Evolutionary conservation across 2,888 invertebrate genomes (phyloP).

Genomic region (Acronicta aceris): DNA sequence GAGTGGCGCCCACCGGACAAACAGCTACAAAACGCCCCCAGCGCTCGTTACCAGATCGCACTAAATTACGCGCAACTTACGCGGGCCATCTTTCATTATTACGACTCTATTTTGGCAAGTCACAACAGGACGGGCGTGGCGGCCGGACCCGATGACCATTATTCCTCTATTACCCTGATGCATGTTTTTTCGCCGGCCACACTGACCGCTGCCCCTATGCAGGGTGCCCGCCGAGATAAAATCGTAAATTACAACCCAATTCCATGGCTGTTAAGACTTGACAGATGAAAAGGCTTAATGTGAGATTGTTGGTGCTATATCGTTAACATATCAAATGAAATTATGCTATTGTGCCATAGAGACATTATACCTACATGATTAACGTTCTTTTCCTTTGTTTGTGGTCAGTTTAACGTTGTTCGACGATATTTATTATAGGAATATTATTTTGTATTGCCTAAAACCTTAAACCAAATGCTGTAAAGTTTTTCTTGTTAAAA

Average conservation of each 20-base stretch:
- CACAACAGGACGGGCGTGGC: conserved; percentile 84
- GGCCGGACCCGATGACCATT: conserved; percentile 79
- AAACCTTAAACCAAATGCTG: background rate
- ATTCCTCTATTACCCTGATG: conserved; percentile 75
- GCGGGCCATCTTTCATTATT: conserved; percentile 86
- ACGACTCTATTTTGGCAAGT: conserved; percentile 88
- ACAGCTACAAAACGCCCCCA: conserved; percentile 71
- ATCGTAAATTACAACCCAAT: conserved; percentile 89
- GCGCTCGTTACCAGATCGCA: conserved; percentile 78
- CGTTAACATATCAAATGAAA: conserved; percentile 85
- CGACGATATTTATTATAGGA: conserved; percentile 28
- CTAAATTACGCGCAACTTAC: conserved; percentile 85
- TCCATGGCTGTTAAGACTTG: conserved; percentile 86
- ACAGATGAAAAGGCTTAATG: conserved; percentile 88
- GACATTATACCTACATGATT: conserved; percentile 77
- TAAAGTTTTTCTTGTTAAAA: conserved; percentile 17
- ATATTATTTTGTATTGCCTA: conserved; percentile 4
- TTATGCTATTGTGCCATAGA: conserved; percentile 78
- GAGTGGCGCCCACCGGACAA: conserved; percentile 75
- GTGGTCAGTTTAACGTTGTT: conserved; percentile 60
- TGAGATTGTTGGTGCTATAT: conserved; percentile 79
- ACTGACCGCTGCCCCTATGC: conserved; percentile 87
- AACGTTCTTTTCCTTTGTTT: conserved; percentile 69
- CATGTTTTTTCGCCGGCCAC: conserved; percentile 80
- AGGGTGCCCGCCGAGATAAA: conserved; percentile 84